These are phyloP conservation scores for Gymnoscopelus microlampas DNA, from an alignment of 2,797 vertebrate genomes.

Conservation along the genomic window DNA sequence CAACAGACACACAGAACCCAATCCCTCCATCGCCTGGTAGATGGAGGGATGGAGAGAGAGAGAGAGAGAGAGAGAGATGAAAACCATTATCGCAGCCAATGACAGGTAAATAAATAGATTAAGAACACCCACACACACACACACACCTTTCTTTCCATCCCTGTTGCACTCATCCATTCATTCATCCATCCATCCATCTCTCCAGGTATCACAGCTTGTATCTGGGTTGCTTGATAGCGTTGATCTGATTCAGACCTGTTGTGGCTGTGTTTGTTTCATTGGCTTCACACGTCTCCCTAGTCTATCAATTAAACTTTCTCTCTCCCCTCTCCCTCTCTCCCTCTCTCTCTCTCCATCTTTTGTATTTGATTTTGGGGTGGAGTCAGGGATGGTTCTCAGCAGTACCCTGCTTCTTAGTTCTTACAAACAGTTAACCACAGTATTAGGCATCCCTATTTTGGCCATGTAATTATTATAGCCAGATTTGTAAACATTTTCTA, in stretches of 20 bases:
- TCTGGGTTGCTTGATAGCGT: slow-evolving; percentile 78
- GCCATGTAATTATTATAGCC: too few relatives aligned
- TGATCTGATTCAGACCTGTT: slow-evolving; percentile 80
- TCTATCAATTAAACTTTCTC: slow-evolving; percentile 40
- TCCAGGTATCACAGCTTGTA: slow-evolving; percentile 78
- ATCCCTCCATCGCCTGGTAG: slow-evolving; percentile 78
- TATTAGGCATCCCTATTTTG: too few relatives aligned
- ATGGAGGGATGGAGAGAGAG: slow-evolving; percentile 57
- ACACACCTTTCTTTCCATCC: slow-evolving; percentile 32
- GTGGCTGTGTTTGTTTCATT: slow-evolving; percentile 69
- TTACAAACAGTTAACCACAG: too few relatives aligned
- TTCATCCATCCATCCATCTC: slow-evolving; percentile 44
- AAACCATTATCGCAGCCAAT: slow-evolving; percentile 80
- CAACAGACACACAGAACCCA: slow-evolving; percentile 79
- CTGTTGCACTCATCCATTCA: slow-evolving; percentile 1
- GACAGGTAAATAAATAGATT: slow-evolving; percentile 83
- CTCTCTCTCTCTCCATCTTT: slow-evolving; percentile 19
- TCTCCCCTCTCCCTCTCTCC: not conserved
- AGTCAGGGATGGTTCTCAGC: slow-evolving; percentile 18
- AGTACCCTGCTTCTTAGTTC: not conserved
- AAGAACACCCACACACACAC: slow-evolving; percentile 36
- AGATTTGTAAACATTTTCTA: too few relatives aligned
- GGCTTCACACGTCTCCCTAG: slow-evolving; percentile 51
- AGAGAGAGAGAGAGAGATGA: slow-evolving; percentile 66
- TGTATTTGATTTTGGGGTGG: not conserved